These are phyloP conservation scores for Casuarius casuarius DNA, from an alignment of 2,113 vertebrate species.

Conservation along the genomic window DNA sequence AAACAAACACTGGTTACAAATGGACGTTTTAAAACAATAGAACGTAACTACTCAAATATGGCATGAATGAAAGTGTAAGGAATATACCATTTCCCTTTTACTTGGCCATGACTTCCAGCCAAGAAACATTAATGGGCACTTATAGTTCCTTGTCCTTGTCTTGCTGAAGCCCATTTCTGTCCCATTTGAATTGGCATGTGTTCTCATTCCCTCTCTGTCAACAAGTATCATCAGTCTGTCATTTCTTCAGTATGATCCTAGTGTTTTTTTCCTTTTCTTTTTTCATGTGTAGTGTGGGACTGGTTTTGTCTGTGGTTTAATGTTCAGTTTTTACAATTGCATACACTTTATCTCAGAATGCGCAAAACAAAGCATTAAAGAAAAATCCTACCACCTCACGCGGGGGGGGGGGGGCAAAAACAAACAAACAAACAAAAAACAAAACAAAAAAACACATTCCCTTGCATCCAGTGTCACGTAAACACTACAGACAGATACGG, in stretches of 20 bases:
- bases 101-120: not conserved
- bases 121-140: not conserved
- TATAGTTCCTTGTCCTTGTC: not conserved
- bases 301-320: not conserved
- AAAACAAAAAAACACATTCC: too few relatives aligned
- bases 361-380: not conserved
- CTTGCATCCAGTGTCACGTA: not conserved
- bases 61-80: not conserved
- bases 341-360: not conserved
- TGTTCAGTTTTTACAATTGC: not conserved
- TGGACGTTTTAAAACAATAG: not conserved
- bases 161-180: not conserved
- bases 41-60: not conserved
- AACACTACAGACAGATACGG: not conserved
- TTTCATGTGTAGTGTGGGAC: not conserved
- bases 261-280: not conserved
- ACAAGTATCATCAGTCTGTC: not conserved
- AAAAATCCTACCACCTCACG: accelerated
- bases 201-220: not conserved
- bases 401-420: not conserved
- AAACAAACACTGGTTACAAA: not conserved
- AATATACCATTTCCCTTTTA: not conserved
- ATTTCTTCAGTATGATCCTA: not conserved
- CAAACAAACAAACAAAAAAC: not conserved
- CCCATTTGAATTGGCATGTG: not conserved